Percentiles rank a stretch among this genome's conserved stretches.
Conservation (phyloP, 2,113 vertebrate species). For the Terrapene triunguis region DNA sequence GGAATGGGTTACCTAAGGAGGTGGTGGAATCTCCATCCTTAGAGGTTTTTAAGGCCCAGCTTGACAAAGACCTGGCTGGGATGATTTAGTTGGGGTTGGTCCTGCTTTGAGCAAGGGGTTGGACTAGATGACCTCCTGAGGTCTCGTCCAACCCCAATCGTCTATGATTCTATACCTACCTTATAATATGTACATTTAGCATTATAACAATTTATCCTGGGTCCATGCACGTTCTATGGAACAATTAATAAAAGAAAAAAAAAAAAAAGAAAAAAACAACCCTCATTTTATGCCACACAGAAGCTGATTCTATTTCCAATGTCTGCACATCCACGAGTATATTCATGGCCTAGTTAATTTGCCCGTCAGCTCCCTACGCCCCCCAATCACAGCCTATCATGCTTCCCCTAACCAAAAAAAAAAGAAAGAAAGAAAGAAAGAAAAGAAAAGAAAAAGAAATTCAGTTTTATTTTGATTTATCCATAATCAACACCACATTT, state of each 20-base stretch:
- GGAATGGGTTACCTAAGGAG: too few relatives aligned
- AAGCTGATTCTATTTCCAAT: not conserved
- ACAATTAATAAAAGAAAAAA: not conserved
- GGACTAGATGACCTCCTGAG: too few relatives aligned
- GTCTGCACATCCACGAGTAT: not conserved
- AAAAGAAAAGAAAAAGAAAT: not conserved
- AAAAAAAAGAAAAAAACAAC: not conserved
- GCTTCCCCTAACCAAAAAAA: not conserved
- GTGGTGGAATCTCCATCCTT: too few relatives aligned
- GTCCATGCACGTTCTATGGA: not conserved
- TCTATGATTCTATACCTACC: not conserved
- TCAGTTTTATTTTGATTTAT: not conserved
- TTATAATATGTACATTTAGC: not conserved
- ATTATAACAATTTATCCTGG: not conserved
- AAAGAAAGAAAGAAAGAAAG: not conserved
- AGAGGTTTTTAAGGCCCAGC: too few relatives aligned
- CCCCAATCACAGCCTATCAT: not conserved
- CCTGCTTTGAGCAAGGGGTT: too few relatives aligned
- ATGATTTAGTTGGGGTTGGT: too few relatives aligned
- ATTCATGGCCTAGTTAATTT: not conserved
- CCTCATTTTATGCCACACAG: not conserved
- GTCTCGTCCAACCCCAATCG: too few relatives aligned
- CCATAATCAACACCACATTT: not conserved
- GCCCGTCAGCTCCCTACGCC: not conserved
- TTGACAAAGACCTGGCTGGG: too few relatives aligned